Evolutionary conservation across 2,888 invertebrate genomes (phyloP), one percentile per base, ranked within the genome.

Genomic region (Xestia rhomboidea): DNA sequence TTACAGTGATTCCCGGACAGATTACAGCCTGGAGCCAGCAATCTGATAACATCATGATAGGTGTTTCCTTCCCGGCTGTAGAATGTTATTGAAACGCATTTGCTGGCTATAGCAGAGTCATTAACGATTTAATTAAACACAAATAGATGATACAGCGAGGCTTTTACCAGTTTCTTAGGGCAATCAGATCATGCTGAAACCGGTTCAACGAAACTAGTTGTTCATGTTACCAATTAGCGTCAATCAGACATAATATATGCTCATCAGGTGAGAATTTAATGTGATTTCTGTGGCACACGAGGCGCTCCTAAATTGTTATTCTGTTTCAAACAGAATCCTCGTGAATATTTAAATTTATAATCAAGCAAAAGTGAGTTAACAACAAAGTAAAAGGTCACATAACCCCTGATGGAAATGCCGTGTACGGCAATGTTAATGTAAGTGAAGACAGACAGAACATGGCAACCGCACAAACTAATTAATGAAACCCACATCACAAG

Each of bases 261-360:
- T 84, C 81, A 88, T 83, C 71, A 85, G 79, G 87, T 87, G 84
- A 78, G 80, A 87, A 88, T 86, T 77, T 83, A 75, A 87, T 81
- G 69, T 79, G 77, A 84, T 84, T 81, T 81, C 81, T 85, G 60
- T 72, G 54, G 81, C 51, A 74, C 63, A 76, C 44, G 66, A 72
- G 68, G 68, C 18, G 77, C 46, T 76, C 62, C 72, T 73, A 78
- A 87, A 83, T 81, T 84, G 75, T 76, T 80, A 81, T 84, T 74
- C 64, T 75, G 82, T 85, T 83, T 84, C 79, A 81, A 87, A 85
- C 76, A 81, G 85, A 88, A 79, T 76, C 83, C 82, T 88, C 79
- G 84, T 89, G 83, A 89, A 90, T 88, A 88, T 89, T 87, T 89
- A 76, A 91, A 88, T 83, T 84, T 71, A 83, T 89, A 86, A 89